Evolutionary conservation across 1,140 invertebrate species (phyloP), one percentile per base, ranked within the genome.

Genomic region (Zaprionus lachaisei): DNA sequence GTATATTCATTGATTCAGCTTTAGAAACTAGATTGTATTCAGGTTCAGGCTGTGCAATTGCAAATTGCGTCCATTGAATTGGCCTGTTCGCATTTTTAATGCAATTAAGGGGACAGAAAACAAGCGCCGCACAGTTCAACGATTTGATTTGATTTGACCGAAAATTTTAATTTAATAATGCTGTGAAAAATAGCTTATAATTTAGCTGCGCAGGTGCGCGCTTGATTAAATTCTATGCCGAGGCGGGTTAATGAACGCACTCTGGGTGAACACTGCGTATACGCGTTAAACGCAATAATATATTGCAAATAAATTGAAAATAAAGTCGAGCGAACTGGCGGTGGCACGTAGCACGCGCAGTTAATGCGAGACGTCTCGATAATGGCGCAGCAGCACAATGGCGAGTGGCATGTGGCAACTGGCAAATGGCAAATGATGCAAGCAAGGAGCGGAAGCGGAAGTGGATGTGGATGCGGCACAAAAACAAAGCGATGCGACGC

Each of bases 171-270:
- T 83, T 77, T 41, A 84, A 74, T 82, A 79, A 82, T 79, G 57
- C 58, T 77, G 55, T 60, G 38, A 78, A 61, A 81, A 83, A 64
- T 58, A 64, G 28, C 62, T 6, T 54, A 83, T 83, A 70, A 78
- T 81, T 78, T 47, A 68, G 63, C 66, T 72, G 24, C 49, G 17
- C 57, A 69, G 57, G 68, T 75, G 57, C 57, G 44, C 28, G 81
- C 38, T 68, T 83, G 81, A 83, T 83, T 83, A 72, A 66, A 80
- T 80, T 83, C 83, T 72, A 79, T 68, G 79, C 66, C 66, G 67
- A 71, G 61, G 47, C 37, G 37, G 63, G 55, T 38, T 64, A 62
- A 63, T 44, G 12, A 61, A 58, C 17, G 28, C 31, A 20, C 20
- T 54, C 0, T 15, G 37, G 37, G 49, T 20, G 28, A 9, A 20